Conservation (phyloP, 2,113 vertebrate genomes). For the Sylvietta virens region DNA sequence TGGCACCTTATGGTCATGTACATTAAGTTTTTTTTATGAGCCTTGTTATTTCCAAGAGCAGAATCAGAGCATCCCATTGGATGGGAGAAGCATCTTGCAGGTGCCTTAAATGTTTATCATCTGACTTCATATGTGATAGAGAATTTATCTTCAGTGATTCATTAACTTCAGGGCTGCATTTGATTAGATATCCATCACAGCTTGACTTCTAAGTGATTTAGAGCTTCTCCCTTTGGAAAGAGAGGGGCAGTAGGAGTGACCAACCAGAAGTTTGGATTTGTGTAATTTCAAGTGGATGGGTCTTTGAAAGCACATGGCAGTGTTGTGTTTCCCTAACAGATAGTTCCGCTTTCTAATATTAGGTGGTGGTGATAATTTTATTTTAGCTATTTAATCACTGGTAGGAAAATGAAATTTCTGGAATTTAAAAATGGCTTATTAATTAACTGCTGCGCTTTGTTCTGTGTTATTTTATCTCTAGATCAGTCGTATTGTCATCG, state of each 20-base stretch:
- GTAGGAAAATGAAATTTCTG: not conserved
- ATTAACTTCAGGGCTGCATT: not conserved
- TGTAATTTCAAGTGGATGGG: not conserved
- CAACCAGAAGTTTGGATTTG: not conserved
- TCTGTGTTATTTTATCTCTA: slow-evolving; percentile 14
- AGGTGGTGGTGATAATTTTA: not conserved
- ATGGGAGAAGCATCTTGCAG: not conserved
- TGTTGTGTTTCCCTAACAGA: not conserved
- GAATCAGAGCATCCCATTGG: not conserved
- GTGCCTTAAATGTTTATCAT: not conserved
- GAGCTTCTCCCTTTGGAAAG: not conserved
- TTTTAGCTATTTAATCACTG: not conserved
- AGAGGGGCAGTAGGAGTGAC: not conserved
- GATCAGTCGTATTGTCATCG: slow-evolving; percentile 82
- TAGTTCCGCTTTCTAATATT: not conserved
- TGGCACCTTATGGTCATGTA: accelerated
- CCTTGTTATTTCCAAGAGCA: not conserved
- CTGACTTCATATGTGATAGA: not conserved
- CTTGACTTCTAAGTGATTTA: not conserved
- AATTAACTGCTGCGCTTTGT: not conserved
- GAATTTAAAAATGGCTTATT: not conserved
- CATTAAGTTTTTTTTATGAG: not conserved
- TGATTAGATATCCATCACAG: not conserved
- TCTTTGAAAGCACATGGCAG: not conserved
- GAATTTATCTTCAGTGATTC: not conserved